Conservation (phyloP, 2,797 vertebrate genomes). For the Hafferia zeledoni region DNA sequence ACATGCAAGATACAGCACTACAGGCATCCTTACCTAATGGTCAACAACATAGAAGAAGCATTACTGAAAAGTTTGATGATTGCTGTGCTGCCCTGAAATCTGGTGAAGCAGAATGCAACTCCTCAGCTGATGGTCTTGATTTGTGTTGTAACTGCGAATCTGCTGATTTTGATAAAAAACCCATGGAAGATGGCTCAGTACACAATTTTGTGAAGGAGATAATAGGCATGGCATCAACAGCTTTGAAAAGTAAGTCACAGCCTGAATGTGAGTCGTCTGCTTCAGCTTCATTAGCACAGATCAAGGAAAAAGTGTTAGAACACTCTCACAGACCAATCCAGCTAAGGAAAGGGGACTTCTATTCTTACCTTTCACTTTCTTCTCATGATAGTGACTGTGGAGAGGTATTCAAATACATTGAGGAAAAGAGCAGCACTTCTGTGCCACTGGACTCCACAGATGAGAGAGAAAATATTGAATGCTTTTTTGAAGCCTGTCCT, state of each 20-base stretch:
- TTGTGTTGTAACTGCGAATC: conserved; percentile 73
- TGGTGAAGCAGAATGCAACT: conserved; percentile 70
- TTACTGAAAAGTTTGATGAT: conserved; percentile 27
- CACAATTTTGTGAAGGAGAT: conserved; percentile 95
- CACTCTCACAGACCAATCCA: conserved; percentile 92
- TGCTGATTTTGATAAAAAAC: conserved; percentile 69
- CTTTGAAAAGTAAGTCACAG: conserved; percentile 86
- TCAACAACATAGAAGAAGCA: neutral
- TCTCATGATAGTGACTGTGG: conserved; percentile 99
- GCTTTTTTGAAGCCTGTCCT: conserved; percentile 88
- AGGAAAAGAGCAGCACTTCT: conserved; percentile 85
- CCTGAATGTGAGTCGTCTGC: conserved; percentile 74
- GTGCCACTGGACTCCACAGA: conserved; percentile 70
- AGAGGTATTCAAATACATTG: conserved; percentile 86
- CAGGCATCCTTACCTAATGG: conserved; percentile 20
- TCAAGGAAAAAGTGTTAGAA: conserved; percentile 93
- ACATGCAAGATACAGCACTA: conserved; percentile 12
- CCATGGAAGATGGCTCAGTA: conserved; percentile 82
- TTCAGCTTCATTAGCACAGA: conserved; percentile 83
- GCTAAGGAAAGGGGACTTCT: conserved; percentile 94
- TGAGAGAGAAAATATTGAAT: conserved; percentile 88
- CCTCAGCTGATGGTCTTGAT: conserved; percentile 33
- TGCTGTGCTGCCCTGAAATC: conserved; percentile 50
- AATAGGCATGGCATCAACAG: conserved; percentile 91
- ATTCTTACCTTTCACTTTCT: conserved; percentile 96